phyloP scores from a whole-genome alignment of 2,113 vertebrate genomes.

The Seriola rivoliana region DNA sequence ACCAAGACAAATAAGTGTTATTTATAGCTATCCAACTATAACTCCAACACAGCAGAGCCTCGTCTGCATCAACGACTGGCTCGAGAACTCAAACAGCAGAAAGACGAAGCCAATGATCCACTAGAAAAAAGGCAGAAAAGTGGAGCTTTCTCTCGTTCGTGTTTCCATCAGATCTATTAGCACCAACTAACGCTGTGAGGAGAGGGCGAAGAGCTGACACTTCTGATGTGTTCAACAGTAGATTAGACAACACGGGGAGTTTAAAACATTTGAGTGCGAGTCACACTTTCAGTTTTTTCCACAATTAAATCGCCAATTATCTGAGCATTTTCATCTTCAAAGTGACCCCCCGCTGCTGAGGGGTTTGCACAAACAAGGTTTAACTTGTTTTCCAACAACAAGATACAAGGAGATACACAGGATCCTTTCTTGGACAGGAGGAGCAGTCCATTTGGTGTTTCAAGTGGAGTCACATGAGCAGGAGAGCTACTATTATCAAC shows the following conservation, averaged over 20 bases:
- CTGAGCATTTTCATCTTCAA: slow-evolving; percentile 24
- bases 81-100: not conserved
- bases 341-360: not conserved
- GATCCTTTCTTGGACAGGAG: slow-evolving; percentile 1
- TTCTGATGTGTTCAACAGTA: not conserved
- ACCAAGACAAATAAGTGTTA: not conserved
- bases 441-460: not conserved
- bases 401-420: not conserved
- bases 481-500: slow-evolving; percentile 12
- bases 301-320: slow-evolving; percentile 37
- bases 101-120: not conserved
- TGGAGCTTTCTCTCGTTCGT: not conserved
- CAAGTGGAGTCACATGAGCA: slow-evolving; percentile 34
- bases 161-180: slow-evolving; percentile 25
- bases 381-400: slow-evolving; percentile 36
- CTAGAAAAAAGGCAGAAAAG: slow-evolving; percentile 12
- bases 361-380: slow-evolving; percentile 23
- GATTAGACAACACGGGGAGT: slow-evolving; percentile 3
- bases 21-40: not conserved
- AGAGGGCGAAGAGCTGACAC: not conserved
- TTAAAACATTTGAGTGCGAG: slow-evolving; percentile 29
- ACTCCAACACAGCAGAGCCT: not conserved
- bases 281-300: slow-evolving; percentile 10
- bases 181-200: not conserved
- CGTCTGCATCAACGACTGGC: not conserved